Evolutionary conservation across 2,113 vertebrate species (phyloP), one percentile per base, ranked within the genome.

Genomic region (Indicator indicator): DNA sequence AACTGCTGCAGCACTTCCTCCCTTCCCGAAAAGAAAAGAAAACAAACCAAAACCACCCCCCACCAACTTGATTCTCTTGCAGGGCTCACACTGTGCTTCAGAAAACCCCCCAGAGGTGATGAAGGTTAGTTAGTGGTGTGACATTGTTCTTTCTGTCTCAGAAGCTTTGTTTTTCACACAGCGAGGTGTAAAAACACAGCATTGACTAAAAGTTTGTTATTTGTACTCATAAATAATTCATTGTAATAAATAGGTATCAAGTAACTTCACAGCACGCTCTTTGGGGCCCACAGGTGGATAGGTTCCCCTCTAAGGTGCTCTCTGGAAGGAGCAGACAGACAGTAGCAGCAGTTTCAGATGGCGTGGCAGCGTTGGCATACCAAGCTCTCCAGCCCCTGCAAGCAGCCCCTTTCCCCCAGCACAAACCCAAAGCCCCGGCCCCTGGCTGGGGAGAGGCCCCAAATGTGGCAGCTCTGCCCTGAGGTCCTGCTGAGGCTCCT

Each of bases 141-240:
- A 98, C 97, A 94, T 94, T 96, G 97, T 97, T 95, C 97, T 96
- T 98, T 98, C 97, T 98, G 98, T 98, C 97, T 97, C 97, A 94
- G 95, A 97, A 84, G 97, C 96, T 98, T 98, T 96, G 97, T 93
- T 98, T 13, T 44, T 98, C 97, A 98, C 98, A 98, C 98, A 97
- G 98, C 96, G 44, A 78, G 94, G 98, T 97, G 98, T 98, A 98
- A 98, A 62, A 52, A 52, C 50, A 99, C 92, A 97, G 97, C 96
- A 88, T 91, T 38, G 71, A 92, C 81, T 46, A 97, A 97, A 98
- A 98, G 98, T 98, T 98, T 97, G 97, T 98, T 98, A 98, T 98
- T 99, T 98, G 98, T 98, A 98, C 98, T 98, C 98, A 99, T 99
- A 99, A 99, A 99, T 99, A 99, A 99, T 98, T 99, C 98, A 98